Percentiles rank a stretch among this genome's conserved stretches.
Evolutionary conservation across 2,888 invertebrate genomes (phyloP).

Genomic region (Melinopterus prodromus): DNA sequence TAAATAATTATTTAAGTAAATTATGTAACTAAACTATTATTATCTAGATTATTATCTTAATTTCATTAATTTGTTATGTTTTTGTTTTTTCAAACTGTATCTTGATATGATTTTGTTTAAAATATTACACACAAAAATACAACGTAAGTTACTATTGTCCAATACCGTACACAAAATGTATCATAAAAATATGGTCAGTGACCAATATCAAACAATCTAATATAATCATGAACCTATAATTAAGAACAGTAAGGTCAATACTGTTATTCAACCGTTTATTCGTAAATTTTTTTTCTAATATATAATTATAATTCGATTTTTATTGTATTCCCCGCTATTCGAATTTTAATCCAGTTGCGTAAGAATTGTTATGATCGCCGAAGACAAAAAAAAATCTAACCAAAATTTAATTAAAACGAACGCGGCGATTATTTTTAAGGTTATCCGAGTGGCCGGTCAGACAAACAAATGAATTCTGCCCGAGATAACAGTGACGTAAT

Average conservation of each 20-base stretch:
- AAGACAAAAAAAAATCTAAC: not conserved
- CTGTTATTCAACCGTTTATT: not conserved
- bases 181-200: no score
- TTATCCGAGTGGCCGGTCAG: not conserved
- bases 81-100: no score
- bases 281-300: not conserved
- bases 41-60: no score
- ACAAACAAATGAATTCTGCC: not conserved
- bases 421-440: not conserved
- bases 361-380: not conserved
- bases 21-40: no score
- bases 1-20: no score
- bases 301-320: not conserved
- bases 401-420: not conserved
- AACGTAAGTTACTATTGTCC: no score
- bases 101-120: no score
- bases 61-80: no score
- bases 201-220: not conserved
- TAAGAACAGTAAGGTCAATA: not conserved
- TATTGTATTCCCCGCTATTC: not conserved
- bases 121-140: no score
- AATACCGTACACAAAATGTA: no score
- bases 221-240: not conserved
- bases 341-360: not conserved
- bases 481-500: not conserved